Conservation (phyloP, 2,113 vertebrate species). For the Phyllopteryx taeniolatus region DNA sequence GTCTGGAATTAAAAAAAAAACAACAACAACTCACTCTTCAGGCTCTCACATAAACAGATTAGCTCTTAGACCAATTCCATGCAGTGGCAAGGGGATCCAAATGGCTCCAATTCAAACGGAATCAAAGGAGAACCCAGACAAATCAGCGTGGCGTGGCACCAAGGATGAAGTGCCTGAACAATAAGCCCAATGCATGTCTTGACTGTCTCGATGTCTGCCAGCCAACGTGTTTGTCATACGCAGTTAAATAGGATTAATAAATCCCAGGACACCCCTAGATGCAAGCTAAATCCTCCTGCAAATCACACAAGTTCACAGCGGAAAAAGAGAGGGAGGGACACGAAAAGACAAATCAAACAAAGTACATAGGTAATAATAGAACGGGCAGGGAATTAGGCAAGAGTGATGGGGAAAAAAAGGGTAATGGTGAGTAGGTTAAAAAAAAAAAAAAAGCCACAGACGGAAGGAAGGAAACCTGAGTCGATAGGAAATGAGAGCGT, state of each 20-base stretch:
- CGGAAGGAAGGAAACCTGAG: slow-evolving; percentile 20
- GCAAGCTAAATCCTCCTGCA: slow-evolving; percentile 68
- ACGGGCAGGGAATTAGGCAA: slow-evolving; percentile 24
- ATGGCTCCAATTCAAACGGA: slow-evolving; percentile 61
- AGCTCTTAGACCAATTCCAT: slow-evolving; percentile 58
- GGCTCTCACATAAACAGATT: slow-evolving; percentile 65
- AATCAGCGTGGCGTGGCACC: slow-evolving; percentile 64
- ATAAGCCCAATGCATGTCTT: slow-evolving; percentile 64
- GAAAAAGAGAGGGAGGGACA: slow-evolving; percentile 42
- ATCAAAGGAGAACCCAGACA: slow-evolving; percentile 67
- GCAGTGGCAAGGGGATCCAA: slow-evolving; percentile 59
- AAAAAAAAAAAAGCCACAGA: slow-evolving; percentile 29
- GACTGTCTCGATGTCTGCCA: slow-evolving; percentile 66
- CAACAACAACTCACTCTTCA: slow-evolving; percentile 27
- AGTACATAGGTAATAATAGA: slow-evolving; percentile 17
- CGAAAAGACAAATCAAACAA: slow-evolving; percentile 25
- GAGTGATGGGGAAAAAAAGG: slow-evolving; percentile 36
- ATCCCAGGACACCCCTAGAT: slow-evolving; percentile 62
- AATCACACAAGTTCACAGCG: slow-evolving; percentile 58
- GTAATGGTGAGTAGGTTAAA: slow-evolving; percentile 42
- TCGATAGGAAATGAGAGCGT: slow-evolving; percentile 39
- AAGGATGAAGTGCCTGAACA: slow-evolving; percentile 66
- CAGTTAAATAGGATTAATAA: slow-evolving; percentile 74
- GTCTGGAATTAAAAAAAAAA: slow-evolving; percentile 30
- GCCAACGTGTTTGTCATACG: slow-evolving; percentile 68